Evolutionary conservation across 2,113 vertebrate species (phyloP), one percentile per base, ranked within the genome.

Genomic region (Cathartes aura): DNA sequence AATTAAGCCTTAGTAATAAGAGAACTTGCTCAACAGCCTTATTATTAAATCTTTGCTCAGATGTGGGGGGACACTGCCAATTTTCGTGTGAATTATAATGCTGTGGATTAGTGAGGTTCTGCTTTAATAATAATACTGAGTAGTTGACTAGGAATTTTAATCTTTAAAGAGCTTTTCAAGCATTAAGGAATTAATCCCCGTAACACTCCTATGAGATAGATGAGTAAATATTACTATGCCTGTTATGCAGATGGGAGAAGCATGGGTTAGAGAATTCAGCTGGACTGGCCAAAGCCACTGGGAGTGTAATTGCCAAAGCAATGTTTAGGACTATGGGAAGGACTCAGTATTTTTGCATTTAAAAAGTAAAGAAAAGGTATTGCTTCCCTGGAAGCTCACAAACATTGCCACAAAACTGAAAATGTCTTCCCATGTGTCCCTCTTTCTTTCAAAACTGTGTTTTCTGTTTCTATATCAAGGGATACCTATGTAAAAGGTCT

Each of bases 91-190:
- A 50, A 89, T 95, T 91, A 91, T 79, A 85, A 86, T 74, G 56
- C 4, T 60, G 20, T 56, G 66, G 93, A 97, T 96, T 95, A 97
- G 43, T 19, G 64, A 93, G 40, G 62, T 89, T 96, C 58, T 93
- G 64, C 91, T 96, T 93, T 96, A 96, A 66, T 68, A 93, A 78
- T 74, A 95, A 70, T 66, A 89, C 34, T 43, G 60, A 92, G 21
- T 53, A 84, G 62, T 66, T 15, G 2, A 62, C 53, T 85, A 80
- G 89, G 87, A 87, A 91, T 96, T 95, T 87, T 93, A 84, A 91
- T 97, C 87, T 90, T 94, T 95, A 80, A 95, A 82, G 50, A 73
- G 50, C 66, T 91, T 96, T 94, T 91, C 73, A 87, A 94, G 62
- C 84, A 85, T 91, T 89, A 94, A 92, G 93, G 88, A 76, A 95